These are phyloP conservation scores for Furcula furcula DNA, from an alignment of 2,888 invertebrate genomes.

Conservation along the genomic window DNA sequence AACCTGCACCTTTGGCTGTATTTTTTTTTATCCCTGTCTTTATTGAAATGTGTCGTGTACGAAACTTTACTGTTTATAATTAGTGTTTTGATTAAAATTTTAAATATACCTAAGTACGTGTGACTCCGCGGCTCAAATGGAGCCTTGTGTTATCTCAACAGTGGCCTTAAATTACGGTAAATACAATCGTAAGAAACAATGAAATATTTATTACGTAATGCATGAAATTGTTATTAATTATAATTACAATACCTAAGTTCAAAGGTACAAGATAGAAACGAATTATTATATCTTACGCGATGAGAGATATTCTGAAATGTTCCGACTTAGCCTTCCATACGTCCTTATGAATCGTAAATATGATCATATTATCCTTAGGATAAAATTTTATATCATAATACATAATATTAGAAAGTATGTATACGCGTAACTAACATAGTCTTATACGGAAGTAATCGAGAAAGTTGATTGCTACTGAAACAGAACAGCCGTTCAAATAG, in stretches of 20 bases:
- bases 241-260: constrained; percentile 80
- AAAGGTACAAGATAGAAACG: constrained; percentile 80
- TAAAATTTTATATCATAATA: constrained; percentile 78
- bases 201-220: constrained; percentile 80
- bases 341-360: constrained; percentile 74
- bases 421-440: constrained; percentile 79
- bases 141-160: constrained; percentile 67
- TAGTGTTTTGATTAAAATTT: constrained; percentile 72
- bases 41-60: constrained; percentile 73
- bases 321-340: constrained; percentile 72
- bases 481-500: constrained; percentile 72
- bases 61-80: constrained; percentile 60
- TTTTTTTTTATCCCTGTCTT: constrained; percentile 76
- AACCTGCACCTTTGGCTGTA: constrained; percentile 77
- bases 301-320: constrained; percentile 79
- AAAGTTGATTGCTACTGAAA: constrained; percentile 75
- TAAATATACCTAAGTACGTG: constrained; percentile 76
- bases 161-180: constrained; percentile 78
- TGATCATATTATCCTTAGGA: constrained; percentile 80
- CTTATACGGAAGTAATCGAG: constrained; percentile 78
- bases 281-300: constrained; percentile 79
- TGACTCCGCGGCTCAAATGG: constrained; percentile 60
- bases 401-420: constrained; percentile 79
- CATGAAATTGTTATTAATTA: constrained; percentile 79
- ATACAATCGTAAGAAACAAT: constrained; percentile 81